These are phyloP conservation scores for Plebejus melissa DNA, from an alignment of 2,888 invertebrate genomes.

Conservation along the genomic window DNA sequence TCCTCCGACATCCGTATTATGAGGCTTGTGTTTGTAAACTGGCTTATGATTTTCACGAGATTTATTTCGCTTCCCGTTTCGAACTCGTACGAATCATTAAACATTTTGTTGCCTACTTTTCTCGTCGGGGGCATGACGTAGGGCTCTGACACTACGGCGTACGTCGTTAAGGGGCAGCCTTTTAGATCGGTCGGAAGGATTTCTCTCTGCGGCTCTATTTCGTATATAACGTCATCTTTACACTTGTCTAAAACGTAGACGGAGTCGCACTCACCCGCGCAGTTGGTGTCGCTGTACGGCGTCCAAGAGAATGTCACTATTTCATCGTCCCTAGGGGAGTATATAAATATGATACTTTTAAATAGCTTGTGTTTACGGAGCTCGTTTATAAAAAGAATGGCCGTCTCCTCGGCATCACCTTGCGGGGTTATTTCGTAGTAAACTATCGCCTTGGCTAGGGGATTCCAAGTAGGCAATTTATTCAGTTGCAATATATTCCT, in stretches of 20 bases:
- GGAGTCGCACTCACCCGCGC: constrained; percentile 61
- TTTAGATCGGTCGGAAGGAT: constrained; percentile 65
- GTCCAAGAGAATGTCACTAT: constrained; percentile 67
- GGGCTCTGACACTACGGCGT: constrained; percentile 67
- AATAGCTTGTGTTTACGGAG: constrained; percentile 60
- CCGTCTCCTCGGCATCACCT: constrained; percentile 50
- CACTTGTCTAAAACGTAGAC: constrained; percentile 67
- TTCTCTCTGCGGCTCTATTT: constrained; percentile 52
- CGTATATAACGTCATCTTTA: constrained; percentile 49
- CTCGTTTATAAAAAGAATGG: constrained; percentile 64
- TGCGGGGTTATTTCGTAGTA: constrained; percentile 58
- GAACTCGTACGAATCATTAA: constrained; percentile 60
- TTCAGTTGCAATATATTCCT: constrained; percentile 69
- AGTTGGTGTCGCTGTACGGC: constrained; percentile 65
- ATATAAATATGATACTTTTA: constrained; percentile 64
- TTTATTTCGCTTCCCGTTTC: constrained; percentile 66
- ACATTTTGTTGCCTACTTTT: constrained; percentile 48
- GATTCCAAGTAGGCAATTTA: constrained; percentile 74
- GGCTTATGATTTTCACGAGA: constrained; percentile 66
- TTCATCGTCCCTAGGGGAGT: constrained; percentile 50
- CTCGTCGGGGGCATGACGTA: constrained; percentile 66
- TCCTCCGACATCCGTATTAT: constrained; percentile 57
- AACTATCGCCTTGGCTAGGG: constrained; percentile 69
- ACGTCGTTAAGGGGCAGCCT: constrained; percentile 65
- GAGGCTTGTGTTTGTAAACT: constrained; percentile 69